Percentiles rank a stretch among this genome's conserved stretches.
These are phyloP conservation scores for Erpobdella octoculata DNA, from an alignment of 2,888 invertebrate species.

Conservation along the genomic window DNA sequence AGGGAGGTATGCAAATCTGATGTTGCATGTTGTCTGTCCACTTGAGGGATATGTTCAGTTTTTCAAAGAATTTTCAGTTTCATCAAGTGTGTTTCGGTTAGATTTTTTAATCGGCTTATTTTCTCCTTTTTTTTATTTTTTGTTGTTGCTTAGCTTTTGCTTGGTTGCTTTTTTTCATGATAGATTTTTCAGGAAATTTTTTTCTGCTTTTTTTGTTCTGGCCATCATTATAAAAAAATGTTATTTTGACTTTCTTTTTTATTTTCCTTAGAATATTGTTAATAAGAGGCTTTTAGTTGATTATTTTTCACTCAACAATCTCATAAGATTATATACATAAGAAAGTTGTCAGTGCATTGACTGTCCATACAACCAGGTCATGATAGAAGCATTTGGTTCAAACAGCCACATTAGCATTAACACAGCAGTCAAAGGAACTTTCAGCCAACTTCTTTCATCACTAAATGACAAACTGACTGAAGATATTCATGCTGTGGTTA, in stretches of 20 bases:
- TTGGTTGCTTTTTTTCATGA: not conserved
- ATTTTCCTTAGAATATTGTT: not conserved
- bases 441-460: slow-evolving; percentile 76
- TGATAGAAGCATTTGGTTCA: slow-evolving; percentile 44
- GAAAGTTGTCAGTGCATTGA: not conserved
- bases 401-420: slow-evolving; percentile 50
- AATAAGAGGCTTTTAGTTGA: not conserved
- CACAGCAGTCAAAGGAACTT: slow-evolving; percentile 80
- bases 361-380: slow-evolving; percentile 42
- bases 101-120: not conserved
- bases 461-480: slow-evolving; percentile 54
- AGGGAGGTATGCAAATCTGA: not conserved
- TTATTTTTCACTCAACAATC: not conserved
- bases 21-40: too few species aligned
- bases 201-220: not conserved
- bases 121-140: not conserved
- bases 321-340: not conserved
- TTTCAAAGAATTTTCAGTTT: not conserved
- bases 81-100: not conserved
- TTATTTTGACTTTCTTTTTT: slow-evolving; percentile 8
- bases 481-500: slow-evolving; percentile 60
- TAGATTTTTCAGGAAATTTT: not conserved
- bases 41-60: too few species aligned
- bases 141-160: slow-evolving; percentile 7
- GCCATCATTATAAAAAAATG: not conserved